phyloP scores from a whole-genome alignment of 2,113 vertebrate species.

The Mellivora capensis region DNA sequence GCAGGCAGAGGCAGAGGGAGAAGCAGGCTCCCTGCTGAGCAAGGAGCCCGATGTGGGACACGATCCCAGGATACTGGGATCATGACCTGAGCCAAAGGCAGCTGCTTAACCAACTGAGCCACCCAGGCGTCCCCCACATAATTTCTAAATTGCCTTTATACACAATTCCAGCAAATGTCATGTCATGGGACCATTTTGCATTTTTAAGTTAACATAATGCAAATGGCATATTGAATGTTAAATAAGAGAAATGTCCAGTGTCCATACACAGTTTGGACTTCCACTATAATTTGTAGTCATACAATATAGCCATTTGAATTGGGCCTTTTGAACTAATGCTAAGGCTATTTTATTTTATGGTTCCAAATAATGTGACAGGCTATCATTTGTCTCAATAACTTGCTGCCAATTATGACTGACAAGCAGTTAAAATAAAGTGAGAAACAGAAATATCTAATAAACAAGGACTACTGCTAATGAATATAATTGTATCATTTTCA shows the following conservation, averaged over 20 bases:
- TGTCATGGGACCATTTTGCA: neutral
- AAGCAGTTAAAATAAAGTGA: slow-evolving; percentile 21
- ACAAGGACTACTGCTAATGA: slow-evolving; percentile 58
- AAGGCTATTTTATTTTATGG: neutral
- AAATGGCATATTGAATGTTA: slow-evolving; percentile 32
- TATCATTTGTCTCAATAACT: slow-evolving; percentile 53
- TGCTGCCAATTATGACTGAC: slow-evolving; percentile 47
- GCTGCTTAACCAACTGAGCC: too few species aligned
- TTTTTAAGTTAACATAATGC: slow-evolving; percentile 39
- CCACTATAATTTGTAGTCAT: slow-evolving; percentile 34
- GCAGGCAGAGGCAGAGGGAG: too few species aligned
- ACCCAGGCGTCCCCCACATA: too few species aligned
- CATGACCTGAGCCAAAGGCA: too few species aligned
- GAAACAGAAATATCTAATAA: slow-evolving; percentile 60
- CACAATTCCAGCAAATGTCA: slow-evolving; percentile 11
- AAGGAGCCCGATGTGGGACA: too few species aligned
- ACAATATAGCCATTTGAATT: neutral
- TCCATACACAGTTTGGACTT: neutral
- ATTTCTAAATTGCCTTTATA: slow-evolving; percentile 32
- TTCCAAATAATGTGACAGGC: slow-evolving; percentile 17
- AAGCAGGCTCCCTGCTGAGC: too few species aligned
- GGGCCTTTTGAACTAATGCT: slow-evolving; percentile 11
- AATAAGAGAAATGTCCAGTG: neutral
- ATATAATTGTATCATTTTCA: neutral
- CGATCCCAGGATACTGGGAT: too few species aligned